Percentiles rank a stretch among this genome's conserved stretches.
These are phyloP conservation scores for Drosophila phalerata DNA, from an alignment of 2,888 invertebrate species.

Conservation along the genomic window DNA sequence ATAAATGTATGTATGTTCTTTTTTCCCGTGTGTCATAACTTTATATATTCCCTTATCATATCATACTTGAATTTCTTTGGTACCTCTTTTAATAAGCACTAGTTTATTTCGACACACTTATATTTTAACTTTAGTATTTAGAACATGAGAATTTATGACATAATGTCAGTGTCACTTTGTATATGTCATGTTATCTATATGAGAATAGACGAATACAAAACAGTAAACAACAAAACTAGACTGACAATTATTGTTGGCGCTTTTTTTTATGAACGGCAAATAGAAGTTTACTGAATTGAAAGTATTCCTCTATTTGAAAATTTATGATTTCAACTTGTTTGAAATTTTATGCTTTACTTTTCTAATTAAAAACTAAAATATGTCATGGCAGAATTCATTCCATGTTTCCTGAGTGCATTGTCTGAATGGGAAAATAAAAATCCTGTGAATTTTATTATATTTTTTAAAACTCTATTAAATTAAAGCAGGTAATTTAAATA, in stretches of 20 bases:
- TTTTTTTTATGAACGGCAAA: not conserved
- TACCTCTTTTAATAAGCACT: not conserved
- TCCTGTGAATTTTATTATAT: too few relatives aligned
- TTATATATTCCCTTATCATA: not conserved
- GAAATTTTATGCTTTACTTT: not conserved
- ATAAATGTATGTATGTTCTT: too few relatives aligned
- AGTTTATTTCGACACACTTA: not conserved
- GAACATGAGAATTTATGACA: not conserved
- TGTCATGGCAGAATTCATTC: too few relatives aligned
- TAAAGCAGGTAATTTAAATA: too few relatives aligned
- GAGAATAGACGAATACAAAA: not conserved
- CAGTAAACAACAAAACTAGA: not conserved
- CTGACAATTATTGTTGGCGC: not conserved
- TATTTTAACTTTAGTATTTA: not conserved
- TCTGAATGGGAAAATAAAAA: too few relatives aligned
- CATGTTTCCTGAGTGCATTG: too few relatives aligned
- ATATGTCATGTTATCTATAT: not conserved
- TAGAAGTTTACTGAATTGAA: not conserved
- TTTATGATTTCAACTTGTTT: not conserved
- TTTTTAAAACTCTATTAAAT: too few relatives aligned
- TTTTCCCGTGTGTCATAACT: not conserved
- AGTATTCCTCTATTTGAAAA: too few relatives aligned
- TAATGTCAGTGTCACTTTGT: too few relatives aligned
- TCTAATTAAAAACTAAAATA: too few relatives aligned
- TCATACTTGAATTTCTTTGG: not conserved